phyloP scores from a whole-genome alignment of 1,140 invertebrate genomes.

The Drosophila rufa region DNA sequence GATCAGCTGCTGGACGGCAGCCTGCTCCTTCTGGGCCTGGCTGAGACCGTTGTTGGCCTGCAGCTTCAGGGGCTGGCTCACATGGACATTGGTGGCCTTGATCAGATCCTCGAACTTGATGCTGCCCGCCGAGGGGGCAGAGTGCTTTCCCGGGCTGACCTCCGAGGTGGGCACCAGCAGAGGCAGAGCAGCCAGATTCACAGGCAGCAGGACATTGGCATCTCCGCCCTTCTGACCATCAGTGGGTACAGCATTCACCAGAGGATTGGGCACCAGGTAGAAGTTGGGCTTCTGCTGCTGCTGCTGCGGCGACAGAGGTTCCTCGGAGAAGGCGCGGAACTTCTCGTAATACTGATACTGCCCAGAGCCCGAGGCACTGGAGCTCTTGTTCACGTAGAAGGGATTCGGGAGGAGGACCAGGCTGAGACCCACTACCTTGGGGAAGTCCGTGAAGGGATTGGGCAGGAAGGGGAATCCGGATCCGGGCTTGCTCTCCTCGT shows the following conservation, averaged over 20 bases:
- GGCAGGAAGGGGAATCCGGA: constrained; percentile 52
- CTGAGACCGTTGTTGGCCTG: constrained; percentile 11
- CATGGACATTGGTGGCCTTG: constrained; percentile 35
- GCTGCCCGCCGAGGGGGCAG: background rate
- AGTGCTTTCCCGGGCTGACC: background rate
- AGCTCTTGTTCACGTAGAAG: constrained; percentile 29
- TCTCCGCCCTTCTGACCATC: constrained; percentile 22
- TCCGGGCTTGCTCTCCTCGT: constrained; percentile 24
- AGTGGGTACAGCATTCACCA: constrained; percentile 3
- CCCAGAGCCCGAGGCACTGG: background rate
- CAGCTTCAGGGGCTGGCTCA: constrained; percentile 28
- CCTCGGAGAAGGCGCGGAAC: constrained; percentile 32
- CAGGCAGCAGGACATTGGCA: constrained; percentile 24
- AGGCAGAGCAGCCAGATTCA: constrained; percentile 43
- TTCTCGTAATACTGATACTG: constrained; percentile 16
- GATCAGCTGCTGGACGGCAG: constrained; percentile 31
- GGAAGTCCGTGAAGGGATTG: constrained; percentile 55
- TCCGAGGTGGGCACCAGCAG: constrained; percentile 36
- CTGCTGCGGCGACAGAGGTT: constrained; percentile 3
- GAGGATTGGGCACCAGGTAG: constrained; percentile 48
- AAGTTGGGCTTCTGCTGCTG: constrained; percentile 22
- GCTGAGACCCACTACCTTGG: constrained; percentile 48
- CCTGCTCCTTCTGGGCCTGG: constrained; percentile 26
- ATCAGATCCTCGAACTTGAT: constrained; percentile 35
- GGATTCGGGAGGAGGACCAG: constrained; percentile 46